Conservation (phyloP, 53 echinoderm and acorn worm genomes). For the Henricia sp. region DNA sequence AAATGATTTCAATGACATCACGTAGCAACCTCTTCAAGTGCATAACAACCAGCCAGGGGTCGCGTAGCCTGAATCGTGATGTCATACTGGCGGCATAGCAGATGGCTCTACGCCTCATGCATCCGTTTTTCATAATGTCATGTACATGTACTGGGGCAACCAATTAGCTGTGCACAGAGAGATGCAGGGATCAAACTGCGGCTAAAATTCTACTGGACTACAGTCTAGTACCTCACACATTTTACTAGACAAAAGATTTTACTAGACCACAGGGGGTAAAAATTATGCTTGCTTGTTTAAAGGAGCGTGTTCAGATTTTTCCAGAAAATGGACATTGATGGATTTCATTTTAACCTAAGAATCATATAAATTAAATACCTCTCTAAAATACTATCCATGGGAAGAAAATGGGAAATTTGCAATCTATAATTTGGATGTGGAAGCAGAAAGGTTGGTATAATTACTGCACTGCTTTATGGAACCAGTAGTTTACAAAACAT, state of each 20-base stretch:
- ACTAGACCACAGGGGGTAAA: neutral
- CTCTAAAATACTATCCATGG: too few species aligned
- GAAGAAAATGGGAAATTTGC: too few species aligned
- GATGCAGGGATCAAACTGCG: neutral
- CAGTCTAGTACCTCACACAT: neutral
- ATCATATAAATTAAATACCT: too few species aligned
- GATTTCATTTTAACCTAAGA: too few species aligned
- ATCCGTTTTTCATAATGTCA: too few species aligned
- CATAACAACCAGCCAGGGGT: slow-evolving; percentile 32
- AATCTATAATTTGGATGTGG: too few species aligned
- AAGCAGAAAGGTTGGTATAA: too few species aligned
- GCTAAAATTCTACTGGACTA: neutral
- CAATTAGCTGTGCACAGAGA: too few species aligned
- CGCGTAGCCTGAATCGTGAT: slow-evolving; percentile 28
- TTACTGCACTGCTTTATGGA: too few species aligned
- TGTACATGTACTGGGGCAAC: too few species aligned
- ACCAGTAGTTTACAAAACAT: too few species aligned
- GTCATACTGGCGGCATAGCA: slow-evolving; percentile 27
- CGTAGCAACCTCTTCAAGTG: slow-evolving; percentile 47
- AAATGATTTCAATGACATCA: slow-evolving; percentile 50
- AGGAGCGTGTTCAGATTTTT: neutral
- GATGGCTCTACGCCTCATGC: neutral
- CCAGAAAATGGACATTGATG: too few species aligned
- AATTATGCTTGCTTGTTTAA: neutral
- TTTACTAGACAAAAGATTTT: neutral